Evolutionary conservation across 92 coral and sea anemone genomes (phyloP), one percentile per base, ranked within the genome.

Genomic region (Porites divaricata): DNA sequence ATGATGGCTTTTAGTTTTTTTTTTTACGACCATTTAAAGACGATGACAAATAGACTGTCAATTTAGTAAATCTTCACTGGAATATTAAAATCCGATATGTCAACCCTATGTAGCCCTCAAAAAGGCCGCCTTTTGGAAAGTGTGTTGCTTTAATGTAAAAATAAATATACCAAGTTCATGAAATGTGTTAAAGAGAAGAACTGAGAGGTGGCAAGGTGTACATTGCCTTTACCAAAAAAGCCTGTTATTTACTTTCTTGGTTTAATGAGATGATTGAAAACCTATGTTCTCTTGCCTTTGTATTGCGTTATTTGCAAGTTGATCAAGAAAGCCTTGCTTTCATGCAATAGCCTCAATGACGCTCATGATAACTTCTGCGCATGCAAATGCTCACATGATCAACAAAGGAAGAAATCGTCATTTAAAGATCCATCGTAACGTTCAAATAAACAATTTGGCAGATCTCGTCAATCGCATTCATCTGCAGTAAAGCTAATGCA

Each of bases 121-220:
- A 76, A 23, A 78, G 49, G 61, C 82, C 82, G 82, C 72, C 26
- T 48, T 63, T 59, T 48, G 45, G 54, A 77, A 20, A 56, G 45
- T 78, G 63, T 59, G 2, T 61, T 78, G 25, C 24, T 75, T 63
- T 63, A 78, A 78, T 78, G 68, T 25, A 78, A 78, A 78, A 78
- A 78, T 50, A 71, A 78, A 78, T 48, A 78, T 53, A 63, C 61
- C 59, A 78, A 45, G 72, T 78, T 64, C 82, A 78, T 78, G 82
- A 78, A 78, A 64, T 78, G 14, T 63, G 54, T 53, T 63, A 49
- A 41, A 13, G 14, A 20, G 22, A 72, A 7, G 49, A 72, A 49
- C 4, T 35, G 45, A 78, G 35, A 20, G 82, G 82, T 54, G 82
- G 22, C 54, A 64, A 45, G 49, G 82, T 78, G 62, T 78, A 78